Base-by-base conservation (phyloP, 2,113 vertebrate genomes). In the Proteles cristata region DNA sequence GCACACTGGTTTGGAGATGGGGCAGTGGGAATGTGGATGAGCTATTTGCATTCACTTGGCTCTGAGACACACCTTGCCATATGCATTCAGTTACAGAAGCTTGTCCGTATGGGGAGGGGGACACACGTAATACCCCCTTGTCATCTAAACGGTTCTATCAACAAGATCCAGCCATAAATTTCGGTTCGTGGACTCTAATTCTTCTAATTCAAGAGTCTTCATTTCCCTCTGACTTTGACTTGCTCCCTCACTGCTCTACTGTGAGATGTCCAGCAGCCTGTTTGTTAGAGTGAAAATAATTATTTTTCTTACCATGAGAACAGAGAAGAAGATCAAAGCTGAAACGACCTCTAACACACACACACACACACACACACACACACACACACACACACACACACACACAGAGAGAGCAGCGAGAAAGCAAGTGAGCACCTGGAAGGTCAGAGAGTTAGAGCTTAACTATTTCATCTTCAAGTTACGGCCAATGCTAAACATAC, bases 51-150 rank as follows among this genome's bases (percentile, higher is more conserved):
- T 4, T 74, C n/a, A 5, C 31, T 21, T 25, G 71, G 43, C 25
- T 82, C 9, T 0, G 12, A 88, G 45, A 31, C 21, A 45, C 0
- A 5, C 5, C 4, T 4, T 14, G 12, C 26, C 26, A 4, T 0
- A 3, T 61, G 15, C 35, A 80, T 4, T 76, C 71, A 69, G n/a
- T 10, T 28, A n/a, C 0, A 90, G 61, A 45, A 45, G 58, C 68
- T n/a, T 69, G 10, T 9, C 33, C 8, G 65, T 15, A 53, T 35
- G n/a, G 26, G 11, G 5, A 68, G n/a, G 11, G 10, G 17, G 17
- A 26, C 14, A 68, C 55, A n/a, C 17, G 14, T 4, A 31, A 10
- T 12, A 12, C 4, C 7, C 4, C 1, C 0, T 25, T 17, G 17
- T 35, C 73, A 61, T 45, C 79, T 77, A 28, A 50, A 88, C 1